Evolutionary conservation across 2,888 invertebrate species (phyloP), one percentile per base, ranked within the genome.

Genomic region (Phania funesta): DNA sequence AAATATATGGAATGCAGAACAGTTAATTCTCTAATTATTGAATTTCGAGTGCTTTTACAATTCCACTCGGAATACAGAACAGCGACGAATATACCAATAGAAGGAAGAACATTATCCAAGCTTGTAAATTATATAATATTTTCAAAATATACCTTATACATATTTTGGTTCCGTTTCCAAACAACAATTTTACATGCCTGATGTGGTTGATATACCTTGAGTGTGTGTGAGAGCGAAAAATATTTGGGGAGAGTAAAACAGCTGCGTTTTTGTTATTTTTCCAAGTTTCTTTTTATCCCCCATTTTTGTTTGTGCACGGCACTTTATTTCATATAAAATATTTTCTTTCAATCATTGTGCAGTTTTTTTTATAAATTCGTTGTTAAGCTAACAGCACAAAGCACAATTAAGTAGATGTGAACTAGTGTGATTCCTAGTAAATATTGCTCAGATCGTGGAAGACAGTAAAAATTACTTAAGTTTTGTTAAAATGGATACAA

Each of bases 271-370:
- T 9, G 41, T 68, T 54, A 16, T 32, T 26, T 48, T 48, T 44
- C 6, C 22, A 13, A 35, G 22, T 52, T 44, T 60, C 24, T 52
- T 54, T 60, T 13, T 50, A 24, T 52, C 29, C 50, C 48, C 64
- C 73, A 73, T 71, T 16, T 78, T 78, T 78, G 56, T 73, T 78
- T 79, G 79, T 60, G 48, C 79, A 79, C 79, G 79, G 79, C 79
- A 79, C 79, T 73, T 73, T 18, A 41, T n/a, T n/a, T n/a, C n/a
- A n/a, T 32, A 62, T 38, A 29, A 58, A 78, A 35, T 18, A n/a
- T 11, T 9, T 38, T 24, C 38, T 70, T 68, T 46, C 11, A 22
- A 46, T 26, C 6, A n/a, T 50, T 18, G 11, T 13, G n/a, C 35
- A 13, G 7, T 38, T 64, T 65, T 52, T 62, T 56, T 62, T 24